Conservation (phyloP, 2,797 vertebrate species). For the Notolepis coatsorum region DNA sequence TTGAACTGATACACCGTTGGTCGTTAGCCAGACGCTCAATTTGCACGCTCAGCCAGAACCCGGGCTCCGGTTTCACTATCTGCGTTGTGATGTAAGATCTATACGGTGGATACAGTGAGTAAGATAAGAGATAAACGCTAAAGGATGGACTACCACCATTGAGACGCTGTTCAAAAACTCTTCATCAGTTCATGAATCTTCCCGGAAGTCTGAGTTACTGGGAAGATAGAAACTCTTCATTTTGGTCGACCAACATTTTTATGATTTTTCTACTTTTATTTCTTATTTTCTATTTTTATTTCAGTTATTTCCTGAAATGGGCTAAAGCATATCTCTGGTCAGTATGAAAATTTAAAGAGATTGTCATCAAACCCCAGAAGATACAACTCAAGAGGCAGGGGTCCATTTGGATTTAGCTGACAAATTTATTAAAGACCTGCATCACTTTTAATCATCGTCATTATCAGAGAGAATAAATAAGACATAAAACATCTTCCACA, state of each 20-base stretch:
- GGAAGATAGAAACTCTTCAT: neutral
- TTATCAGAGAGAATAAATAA: slow-evolving; percentile 93
- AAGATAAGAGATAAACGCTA: slow-evolving; percentile 34
- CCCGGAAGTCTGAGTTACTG: too few species aligned
- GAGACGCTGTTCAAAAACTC: neutral
- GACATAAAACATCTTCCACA: slow-evolving; percentile 88
- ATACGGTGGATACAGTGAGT: slow-evolving; percentile 40
- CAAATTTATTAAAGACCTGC: slow-evolving; percentile 94
- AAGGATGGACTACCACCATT: neutral
- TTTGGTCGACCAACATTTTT: neutral
- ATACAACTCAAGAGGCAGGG: slow-evolving; percentile 18
- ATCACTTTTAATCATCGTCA: slow-evolving; percentile 70
- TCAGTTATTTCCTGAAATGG: too few species aligned
- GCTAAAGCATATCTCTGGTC: neutral
- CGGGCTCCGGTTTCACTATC: slow-evolving; percentile 49
- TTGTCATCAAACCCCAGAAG: slow-evolving; percentile 21
- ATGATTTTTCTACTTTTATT: too few species aligned
- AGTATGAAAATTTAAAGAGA: neutral
- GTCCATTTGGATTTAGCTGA: slow-evolving; percentile 79
- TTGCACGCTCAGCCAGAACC: slow-evolving; percentile 65
- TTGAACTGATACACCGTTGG: slow-evolving; percentile 80
- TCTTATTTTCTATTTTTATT: too few species aligned
- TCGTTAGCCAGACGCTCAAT: slow-evolving; percentile 73
- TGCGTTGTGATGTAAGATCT: slow-evolving; percentile 45
- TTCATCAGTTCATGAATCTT: too few species aligned